Evolutionary conservation across 2,797 vertebrate genomes (phyloP).

Genomic region (Sebastes steindachneri): DNA sequence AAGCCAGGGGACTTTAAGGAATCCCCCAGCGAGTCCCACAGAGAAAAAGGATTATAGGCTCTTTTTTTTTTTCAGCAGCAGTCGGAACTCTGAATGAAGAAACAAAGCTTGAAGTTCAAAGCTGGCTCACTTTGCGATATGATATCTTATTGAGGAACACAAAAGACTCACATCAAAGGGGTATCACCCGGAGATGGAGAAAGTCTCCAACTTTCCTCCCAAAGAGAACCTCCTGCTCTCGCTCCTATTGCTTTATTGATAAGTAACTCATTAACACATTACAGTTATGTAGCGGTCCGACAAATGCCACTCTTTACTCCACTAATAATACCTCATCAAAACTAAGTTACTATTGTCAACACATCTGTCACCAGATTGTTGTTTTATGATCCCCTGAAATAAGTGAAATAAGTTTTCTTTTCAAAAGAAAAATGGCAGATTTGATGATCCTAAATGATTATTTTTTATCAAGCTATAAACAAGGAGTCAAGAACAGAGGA

Average conservation of each 20-base stretch:
- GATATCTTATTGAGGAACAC: slow-evolving; percentile 66
- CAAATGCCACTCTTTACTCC: background rate
- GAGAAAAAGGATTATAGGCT: slow-evolving; percentile 46
- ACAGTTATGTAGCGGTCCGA: background rate
- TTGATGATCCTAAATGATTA: background rate
- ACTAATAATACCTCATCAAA: slow-evolving; percentile 3
- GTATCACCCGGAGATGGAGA: slow-evolving; percentile 34
- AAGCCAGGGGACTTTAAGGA: slow-evolving; percentile 65
- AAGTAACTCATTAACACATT: slow-evolving; percentile 35
- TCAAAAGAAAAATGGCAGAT: background rate
- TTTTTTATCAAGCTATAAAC: background rate
- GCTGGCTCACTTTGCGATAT: slow-evolving; percentile 62
- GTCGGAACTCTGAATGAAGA: slow-evolving; percentile 51
- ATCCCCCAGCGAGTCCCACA: slow-evolving; percentile 57
- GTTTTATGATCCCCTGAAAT: background rate
- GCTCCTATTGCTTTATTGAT: slow-evolving; percentile 31
- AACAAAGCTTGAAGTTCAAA: slow-evolving; percentile 73
- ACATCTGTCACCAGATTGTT: background rate
- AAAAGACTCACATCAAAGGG: slow-evolving; percentile 71
- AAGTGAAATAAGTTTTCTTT: background rate
- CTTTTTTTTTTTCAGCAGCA: slow-evolving; percentile 23
- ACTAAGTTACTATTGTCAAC: background rate
- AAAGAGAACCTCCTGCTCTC: slow-evolving; percentile 30
- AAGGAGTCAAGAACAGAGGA: background rate
- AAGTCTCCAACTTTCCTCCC: slow-evolving; percentile 39